phyloP scores from a whole-genome alignment of 2,888 invertebrate species.

The Halictus quadricinctus region DNA sequence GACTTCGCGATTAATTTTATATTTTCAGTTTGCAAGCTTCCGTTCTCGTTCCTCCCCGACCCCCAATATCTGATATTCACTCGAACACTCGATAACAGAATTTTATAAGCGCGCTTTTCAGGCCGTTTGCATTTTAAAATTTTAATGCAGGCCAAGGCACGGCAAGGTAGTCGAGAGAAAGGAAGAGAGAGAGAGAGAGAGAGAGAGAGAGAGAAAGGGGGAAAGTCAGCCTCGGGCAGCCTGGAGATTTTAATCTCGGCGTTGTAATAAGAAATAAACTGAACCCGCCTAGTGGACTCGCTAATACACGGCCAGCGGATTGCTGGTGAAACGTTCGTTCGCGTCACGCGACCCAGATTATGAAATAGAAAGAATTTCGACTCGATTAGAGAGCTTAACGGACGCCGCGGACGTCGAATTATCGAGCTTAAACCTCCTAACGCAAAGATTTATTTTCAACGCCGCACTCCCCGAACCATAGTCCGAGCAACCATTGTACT shows the following conservation, averaged over 20 bases:
- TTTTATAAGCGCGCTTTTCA: constrained; percentile 57
- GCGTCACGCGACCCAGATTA: constrained; percentile 66
- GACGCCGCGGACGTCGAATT: constrained; percentile 44
- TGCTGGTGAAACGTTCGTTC: constrained; percentile 56
- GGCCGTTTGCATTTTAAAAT: constrained; percentile 60
- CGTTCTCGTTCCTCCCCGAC: constrained; percentile 11
- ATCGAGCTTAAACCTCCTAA: constrained; percentile 45
- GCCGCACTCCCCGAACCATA: neutral
- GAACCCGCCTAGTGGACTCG: constrained; percentile 49
- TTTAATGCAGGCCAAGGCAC: constrained; percentile 57
- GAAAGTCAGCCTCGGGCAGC: constrained; percentile 32
- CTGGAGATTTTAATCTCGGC: constrained; percentile 64
- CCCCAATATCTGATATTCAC: constrained; percentile 40
- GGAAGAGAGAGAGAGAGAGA: neutral
- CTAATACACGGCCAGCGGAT: constrained; percentile 42
- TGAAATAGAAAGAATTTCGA: constrained; percentile 60
- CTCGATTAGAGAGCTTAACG: constrained; percentile 47
- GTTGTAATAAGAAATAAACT: constrained; percentile 69
- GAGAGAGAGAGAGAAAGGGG: neutral
- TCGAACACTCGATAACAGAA: constrained; percentile 55
- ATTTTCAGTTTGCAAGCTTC: constrained; percentile 39
- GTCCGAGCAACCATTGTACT: constrained; percentile 17
- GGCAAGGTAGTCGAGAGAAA: neutral
- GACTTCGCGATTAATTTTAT: constrained; percentile 42
- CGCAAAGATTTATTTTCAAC: constrained; percentile 48